Conservation (phyloP, 2,888 invertebrate genomes). For the Lagria hirta region DNA sequence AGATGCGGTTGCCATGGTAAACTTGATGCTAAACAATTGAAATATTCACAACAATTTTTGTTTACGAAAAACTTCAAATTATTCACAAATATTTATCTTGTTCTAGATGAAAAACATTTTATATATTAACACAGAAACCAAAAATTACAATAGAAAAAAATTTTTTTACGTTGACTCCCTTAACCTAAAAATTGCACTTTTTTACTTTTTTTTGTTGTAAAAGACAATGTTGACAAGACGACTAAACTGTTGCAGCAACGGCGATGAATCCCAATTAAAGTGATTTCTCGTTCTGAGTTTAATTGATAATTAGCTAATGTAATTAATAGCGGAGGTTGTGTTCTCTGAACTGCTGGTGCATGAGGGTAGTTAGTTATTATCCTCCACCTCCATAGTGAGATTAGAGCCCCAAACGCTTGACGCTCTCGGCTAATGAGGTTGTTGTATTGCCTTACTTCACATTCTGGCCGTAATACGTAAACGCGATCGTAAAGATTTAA, state of each 20-base stretch:
- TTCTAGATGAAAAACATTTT: too few species aligned
- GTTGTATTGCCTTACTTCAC: conserved; percentile 32
- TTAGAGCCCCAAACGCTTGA: conserved; percentile 30
- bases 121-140: too few species aligned
- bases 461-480: conserved; percentile 15
- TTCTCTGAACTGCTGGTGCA: conserved; percentile 24
- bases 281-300: conserved; percentile 39
- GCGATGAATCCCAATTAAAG: conserved; percentile 39
- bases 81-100: too few species aligned
- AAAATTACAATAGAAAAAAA: too few species aligned
- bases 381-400: conserved; percentile 35
- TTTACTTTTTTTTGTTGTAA: too few species aligned
- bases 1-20: conserved; percentile 40
- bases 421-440: conserved; percentile 35
- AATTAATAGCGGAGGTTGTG: conserved; percentile 36
- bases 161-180: too few species aligned
- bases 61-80: too few species aligned
- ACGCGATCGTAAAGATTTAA: conserved; percentile 21
- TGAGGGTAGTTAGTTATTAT: conserved; percentile 37
- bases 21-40: too few species aligned
- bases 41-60: too few species aligned
- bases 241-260: neutral
- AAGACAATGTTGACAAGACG: too few species aligned
- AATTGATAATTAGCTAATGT: conserved; percentile 46
- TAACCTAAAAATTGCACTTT: too few species aligned